Evolutionary conservation across 2,797 vertebrate species (phyloP).

Genomic region (Pelochelys cantorii): DNA sequence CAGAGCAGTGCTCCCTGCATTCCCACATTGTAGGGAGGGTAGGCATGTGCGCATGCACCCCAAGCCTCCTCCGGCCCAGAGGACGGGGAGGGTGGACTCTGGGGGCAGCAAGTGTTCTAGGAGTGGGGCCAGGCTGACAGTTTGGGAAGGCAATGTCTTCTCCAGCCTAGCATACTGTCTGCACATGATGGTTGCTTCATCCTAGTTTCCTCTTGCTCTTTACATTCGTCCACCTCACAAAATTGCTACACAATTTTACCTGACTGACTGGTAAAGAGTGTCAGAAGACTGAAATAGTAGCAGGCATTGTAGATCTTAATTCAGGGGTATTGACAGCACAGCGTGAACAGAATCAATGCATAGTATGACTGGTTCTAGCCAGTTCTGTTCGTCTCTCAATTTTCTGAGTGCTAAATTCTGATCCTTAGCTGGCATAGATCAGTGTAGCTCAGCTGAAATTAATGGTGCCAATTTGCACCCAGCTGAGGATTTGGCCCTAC

Average conservation of each 20-base stretch:
- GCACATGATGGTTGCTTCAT: background rate
- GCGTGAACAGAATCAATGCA: background rate
- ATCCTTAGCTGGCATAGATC: background rate
- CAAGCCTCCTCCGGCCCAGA: too few relatives aligned
- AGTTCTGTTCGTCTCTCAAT: rapidly evolving
- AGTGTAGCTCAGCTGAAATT: background rate
- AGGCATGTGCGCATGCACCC: too few relatives aligned
- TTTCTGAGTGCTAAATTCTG: background rate
- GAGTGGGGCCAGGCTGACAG: too few relatives aligned
- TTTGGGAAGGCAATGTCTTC: too few relatives aligned
- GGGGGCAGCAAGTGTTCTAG: too few relatives aligned
- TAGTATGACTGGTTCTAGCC: background rate
- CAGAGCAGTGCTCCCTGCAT: too few relatives aligned
- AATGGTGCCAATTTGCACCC: background rate
- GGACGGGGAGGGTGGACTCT: too few relatives aligned
- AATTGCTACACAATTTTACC: background rate
- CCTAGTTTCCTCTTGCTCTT: background rate
- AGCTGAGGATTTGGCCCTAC: background rate
- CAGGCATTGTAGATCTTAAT: background rate
- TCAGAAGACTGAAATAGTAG: background rate
- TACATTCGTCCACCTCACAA: background rate
- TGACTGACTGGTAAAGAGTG: background rate
- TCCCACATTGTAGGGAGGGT: too few relatives aligned
- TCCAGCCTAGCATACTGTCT: too few relatives aligned
- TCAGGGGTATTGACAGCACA: background rate